Conservation (phyloP, 1,140 invertebrate species). For the Pseudomyrmex sp. region DNA sequence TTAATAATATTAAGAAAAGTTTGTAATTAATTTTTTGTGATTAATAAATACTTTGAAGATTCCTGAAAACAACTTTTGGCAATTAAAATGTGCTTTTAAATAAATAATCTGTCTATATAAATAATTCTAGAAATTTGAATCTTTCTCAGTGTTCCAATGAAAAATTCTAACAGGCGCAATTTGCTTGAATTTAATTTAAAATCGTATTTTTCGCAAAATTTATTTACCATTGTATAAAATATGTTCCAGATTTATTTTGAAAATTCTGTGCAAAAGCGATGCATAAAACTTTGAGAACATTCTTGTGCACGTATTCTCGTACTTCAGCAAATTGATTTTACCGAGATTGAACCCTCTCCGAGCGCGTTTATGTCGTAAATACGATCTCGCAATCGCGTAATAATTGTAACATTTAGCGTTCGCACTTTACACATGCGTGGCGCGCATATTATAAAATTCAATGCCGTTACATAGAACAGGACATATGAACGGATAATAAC, state of each 20-base stretch:
- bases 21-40: not conserved
- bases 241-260: not conserved
- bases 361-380: not conserved
- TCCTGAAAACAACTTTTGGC: too few species aligned
- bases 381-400: slow-evolving; percentile 33
- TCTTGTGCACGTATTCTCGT: not conserved
- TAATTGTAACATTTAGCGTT: slow-evolving; percentile 17
- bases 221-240: not conserved
- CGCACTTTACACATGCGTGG: slow-evolving; percentile 23
- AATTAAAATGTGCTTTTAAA: too few species aligned
- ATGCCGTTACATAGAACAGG: slow-evolving; percentile 15
- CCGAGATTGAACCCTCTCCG: not conserved
- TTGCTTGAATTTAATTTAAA: not conserved
- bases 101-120: too few species aligned
- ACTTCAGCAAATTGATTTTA: slow-evolving; percentile 6
- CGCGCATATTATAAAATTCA: slow-evolving; percentile 8
- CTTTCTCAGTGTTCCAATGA: not conserved
- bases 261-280: not conserved
- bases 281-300: not conserved
- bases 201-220: not conserved
- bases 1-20: not conserved
- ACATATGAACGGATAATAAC: slow-evolving; percentile 69
- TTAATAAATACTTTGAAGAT: not conserved
- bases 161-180: not conserved
- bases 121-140: not conserved